These are phyloP conservation scores for Aptenodytes patagonicus DNA, from an alignment of 2,113 vertebrate species.

Conservation along the genomic window DNA sequence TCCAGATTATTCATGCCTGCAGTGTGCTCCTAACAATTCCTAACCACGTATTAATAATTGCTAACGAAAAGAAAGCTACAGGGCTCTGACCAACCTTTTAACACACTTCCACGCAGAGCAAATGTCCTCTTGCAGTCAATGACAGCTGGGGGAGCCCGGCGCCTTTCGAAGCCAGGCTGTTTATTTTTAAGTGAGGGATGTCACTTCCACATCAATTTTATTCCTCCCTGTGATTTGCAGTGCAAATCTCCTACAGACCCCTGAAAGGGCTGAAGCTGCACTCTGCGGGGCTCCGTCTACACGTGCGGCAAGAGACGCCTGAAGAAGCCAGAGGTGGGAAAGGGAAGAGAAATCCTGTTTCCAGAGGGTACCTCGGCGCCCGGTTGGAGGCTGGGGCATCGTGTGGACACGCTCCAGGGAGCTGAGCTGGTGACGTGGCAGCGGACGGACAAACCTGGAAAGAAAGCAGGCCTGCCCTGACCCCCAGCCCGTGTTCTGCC, in stretches of 20 bases:
- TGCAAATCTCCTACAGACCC: not conserved
- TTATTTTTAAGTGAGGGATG: not conserved
- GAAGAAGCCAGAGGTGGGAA: not conserved
- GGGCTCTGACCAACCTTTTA: not conserved
- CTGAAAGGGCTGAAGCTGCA: accelerated
- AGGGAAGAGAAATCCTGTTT: not conserved
- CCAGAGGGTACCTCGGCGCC: not conserved
- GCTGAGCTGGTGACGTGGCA: not conserved
- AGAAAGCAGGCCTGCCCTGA: accelerated
- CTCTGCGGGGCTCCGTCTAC: not conserved
- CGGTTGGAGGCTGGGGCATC: not conserved
- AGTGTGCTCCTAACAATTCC: not conserved
- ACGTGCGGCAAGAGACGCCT: accelerated
- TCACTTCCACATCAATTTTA: not conserved
- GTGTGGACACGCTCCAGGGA: accelerated
- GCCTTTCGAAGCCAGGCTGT: not conserved
- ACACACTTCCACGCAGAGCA: too few species aligned
- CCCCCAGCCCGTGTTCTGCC: not conserved
- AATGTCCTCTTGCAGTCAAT: accelerated
- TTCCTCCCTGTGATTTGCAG: accelerated
- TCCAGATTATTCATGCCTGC: not conserved
- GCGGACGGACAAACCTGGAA: not conserved
- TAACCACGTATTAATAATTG: not conserved
- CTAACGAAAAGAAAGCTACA: not conserved
- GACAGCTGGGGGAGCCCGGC: not conserved